A percentile compares a stretch with the other conserved stretches of the same genome.
Evolutionary conservation across 2,888 invertebrate genomes (phyloP).

Genomic region (Heteromurus nitidus): DNA sequence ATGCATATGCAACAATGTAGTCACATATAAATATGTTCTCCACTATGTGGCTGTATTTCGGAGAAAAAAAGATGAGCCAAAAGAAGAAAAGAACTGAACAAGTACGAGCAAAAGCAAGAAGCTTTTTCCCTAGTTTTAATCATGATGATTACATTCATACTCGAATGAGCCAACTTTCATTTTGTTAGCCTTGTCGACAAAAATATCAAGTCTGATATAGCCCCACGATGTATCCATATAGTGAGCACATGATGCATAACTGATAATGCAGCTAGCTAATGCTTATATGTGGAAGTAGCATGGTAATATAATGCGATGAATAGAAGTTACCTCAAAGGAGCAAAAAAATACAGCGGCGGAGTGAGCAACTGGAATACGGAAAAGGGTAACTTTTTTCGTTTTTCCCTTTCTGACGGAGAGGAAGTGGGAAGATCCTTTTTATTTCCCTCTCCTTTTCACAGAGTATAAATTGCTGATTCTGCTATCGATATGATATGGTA

Average conservation of each 20-base stretch:
- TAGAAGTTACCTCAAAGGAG: constrained; percentile 3
- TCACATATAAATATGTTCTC: neutral
- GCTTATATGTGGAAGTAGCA: neutral
- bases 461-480: constrained; percentile 5
- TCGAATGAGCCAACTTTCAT: constrained; percentile 42
- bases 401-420: constrained; percentile 34
- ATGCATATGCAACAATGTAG: neutral
- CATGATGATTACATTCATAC: constrained; percentile 56
- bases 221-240: neutral
- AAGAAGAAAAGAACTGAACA: constrained; percentile 25
- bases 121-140: constrained; percentile 48
- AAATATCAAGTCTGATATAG: constrained; percentile 13
- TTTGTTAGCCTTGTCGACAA: constrained; percentile 10
- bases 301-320: neutral
- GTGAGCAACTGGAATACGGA: constrained; percentile 1
- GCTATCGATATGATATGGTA: constrained; percentile 18
- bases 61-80: constrained; percentile 27
- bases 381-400: constrained; percentile 26
- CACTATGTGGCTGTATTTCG: neutral
- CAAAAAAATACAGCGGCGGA: neutral
- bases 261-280: neutral
- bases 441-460: constrained; percentile 22
- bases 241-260: neutral
- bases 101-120: neutral
- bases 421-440: constrained; percentile 59